Percentiles rank a stretch among this genome's conserved stretches.
Conservation (phyloP, 2,888 invertebrate genomes). For the Parelbella ahira region DNA sequence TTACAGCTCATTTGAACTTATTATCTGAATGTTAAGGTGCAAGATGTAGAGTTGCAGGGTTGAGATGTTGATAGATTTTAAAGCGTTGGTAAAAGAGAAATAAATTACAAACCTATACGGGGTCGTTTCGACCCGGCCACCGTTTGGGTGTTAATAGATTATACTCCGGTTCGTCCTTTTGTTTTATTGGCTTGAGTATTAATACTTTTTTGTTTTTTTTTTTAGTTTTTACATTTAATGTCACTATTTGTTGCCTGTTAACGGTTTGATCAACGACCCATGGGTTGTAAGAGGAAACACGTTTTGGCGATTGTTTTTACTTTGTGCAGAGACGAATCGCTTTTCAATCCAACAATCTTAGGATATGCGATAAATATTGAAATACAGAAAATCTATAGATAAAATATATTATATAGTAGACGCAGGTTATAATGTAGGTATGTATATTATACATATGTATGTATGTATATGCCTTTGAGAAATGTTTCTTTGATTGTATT, state of each 20-base stretch:
- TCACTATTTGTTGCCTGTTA: slow-evolving; percentile 29
- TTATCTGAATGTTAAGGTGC: slow-evolving; percentile 4
- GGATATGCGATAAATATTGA: too few relatives aligned
- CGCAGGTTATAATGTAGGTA: too few relatives aligned
- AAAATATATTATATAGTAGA: too few relatives aligned
- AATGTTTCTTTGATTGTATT: too few relatives aligned
- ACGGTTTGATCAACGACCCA: slow-evolving; percentile 19
- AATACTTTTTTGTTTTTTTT: slow-evolving; percentile 30
- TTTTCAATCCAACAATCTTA: too few relatives aligned
- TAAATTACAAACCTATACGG: slow-evolving; percentile 67
- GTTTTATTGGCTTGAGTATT: slow-evolving; percentile 32
- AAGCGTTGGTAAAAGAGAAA: slow-evolving; percentile 47
- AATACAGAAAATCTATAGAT: too few relatives aligned
- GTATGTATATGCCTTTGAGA: too few relatives aligned
- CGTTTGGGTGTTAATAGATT: slow-evolving; percentile 72
- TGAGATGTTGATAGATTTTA: slow-evolving; percentile 13
- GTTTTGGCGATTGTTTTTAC: too few relatives aligned
- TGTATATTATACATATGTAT: too few relatives aligned
- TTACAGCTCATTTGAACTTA: slow-evolving; percentile 6
- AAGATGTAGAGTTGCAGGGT: slow-evolving; percentile 20
- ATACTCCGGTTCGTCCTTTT: slow-evolving; percentile 37
- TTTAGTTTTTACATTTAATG: slow-evolving; percentile 29
- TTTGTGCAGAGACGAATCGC: too few relatives aligned
- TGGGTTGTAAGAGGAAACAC: too few relatives aligned
- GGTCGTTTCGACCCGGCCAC: slow-evolving; percentile 55